Evolutionary conservation across 2,888 invertebrate species (phyloP).

Genomic region (Drosophila incognita): DNA sequence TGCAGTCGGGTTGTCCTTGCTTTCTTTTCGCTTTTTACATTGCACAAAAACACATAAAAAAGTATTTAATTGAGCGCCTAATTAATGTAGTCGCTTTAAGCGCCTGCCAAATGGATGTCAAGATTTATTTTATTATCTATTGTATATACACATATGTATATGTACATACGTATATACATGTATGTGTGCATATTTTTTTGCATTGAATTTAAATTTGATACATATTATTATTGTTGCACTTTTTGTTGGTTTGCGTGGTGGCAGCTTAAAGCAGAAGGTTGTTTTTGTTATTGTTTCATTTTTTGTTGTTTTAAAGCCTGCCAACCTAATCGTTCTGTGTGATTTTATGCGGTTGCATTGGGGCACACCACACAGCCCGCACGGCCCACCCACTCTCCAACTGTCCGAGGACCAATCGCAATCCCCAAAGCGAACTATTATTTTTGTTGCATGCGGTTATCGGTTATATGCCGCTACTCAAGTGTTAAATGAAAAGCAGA

Average conservation of each 20-base stretch:
- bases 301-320: constrained; percentile 26
- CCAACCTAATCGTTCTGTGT: constrained; percentile 71
- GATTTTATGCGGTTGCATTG: constrained; percentile 70
- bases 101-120: constrained; percentile 33
- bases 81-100: constrained; percentile 50
- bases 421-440: neutral
- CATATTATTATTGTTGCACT: constrained; percentile 44
- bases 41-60: constrained; percentile 14
- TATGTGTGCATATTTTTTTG: constrained; percentile 4
- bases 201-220: constrained; percentile 35
- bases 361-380: constrained; percentile 51
- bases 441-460: constrained; percentile 28
- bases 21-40: constrained; percentile 11
- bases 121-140: constrained; percentile 50
- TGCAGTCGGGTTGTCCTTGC: constrained; percentile 11
- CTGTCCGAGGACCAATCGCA: neutral
- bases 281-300: constrained; percentile 26
- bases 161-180: accelerated
- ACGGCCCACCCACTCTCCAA: constrained; percentile 11
- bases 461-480: constrained; percentile 21
- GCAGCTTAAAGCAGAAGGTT: constrained; percentile 37
- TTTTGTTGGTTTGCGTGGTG: constrained; percentile 24
- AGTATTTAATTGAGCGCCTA: constrained; percentile 34
- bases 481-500: constrained; percentile 27
- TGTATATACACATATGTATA: neutral